Evolutionary conservation across 1,140 invertebrate genomes (phyloP).

Genomic region (Metaphire vulgaris): DNA sequence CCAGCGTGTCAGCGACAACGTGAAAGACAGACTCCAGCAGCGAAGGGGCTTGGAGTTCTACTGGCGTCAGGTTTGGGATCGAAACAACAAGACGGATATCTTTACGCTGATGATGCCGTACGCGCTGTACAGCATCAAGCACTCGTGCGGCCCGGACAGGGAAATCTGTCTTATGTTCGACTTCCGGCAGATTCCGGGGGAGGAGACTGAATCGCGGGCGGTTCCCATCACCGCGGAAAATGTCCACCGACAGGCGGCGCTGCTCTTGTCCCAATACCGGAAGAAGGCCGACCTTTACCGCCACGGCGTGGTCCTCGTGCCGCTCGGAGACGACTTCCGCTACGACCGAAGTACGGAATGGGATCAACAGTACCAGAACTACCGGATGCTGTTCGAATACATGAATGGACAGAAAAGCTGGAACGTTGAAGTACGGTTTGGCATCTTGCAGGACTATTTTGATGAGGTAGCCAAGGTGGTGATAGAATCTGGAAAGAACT

Average conservation of each 20-base stretch:
- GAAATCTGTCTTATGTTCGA: slow-evolving; percentile 96
- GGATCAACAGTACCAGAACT: slow-evolving; percentile 85
- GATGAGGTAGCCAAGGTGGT: slow-evolving; percentile 57
- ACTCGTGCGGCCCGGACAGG: slow-evolving; percentile 93
- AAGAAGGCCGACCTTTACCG: slow-evolving; percentile 87
- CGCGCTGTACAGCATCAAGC: slow-evolving; percentile 91
- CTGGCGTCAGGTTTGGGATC: slow-evolving; percentile 71
- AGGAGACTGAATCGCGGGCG: slow-evolving; percentile 58
- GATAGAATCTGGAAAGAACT: slow-evolving; percentile 43
- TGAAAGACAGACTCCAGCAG: slow-evolving; percentile 79
- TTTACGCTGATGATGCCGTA: slow-evolving; percentile 95
- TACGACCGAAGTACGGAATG: slow-evolving; percentile 79
- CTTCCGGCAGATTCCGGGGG: slow-evolving; percentile 83
- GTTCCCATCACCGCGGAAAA: slow-evolving; percentile 70
- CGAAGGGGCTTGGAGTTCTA: slow-evolving; percentile 75
- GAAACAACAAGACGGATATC: slow-evolving; percentile 64
- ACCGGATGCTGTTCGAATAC: slow-evolving; percentile 82
- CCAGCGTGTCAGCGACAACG: slow-evolving; percentile 82
- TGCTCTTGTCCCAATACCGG: slow-evolving; percentile 83
- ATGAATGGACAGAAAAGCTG: slow-evolving; percentile 70
- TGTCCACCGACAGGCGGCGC: slow-evolving; percentile 56
- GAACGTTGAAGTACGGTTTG: slow-evolving; percentile 79
- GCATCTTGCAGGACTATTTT: slow-evolving; percentile 85
- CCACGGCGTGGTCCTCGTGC: slow-evolving; percentile 72
- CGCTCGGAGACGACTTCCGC: slow-evolving; percentile 91